These are phyloP conservation scores for Sardina pilchardus DNA, from an alignment of 2,113 vertebrate species.

Conservation along the genomic window DNA sequence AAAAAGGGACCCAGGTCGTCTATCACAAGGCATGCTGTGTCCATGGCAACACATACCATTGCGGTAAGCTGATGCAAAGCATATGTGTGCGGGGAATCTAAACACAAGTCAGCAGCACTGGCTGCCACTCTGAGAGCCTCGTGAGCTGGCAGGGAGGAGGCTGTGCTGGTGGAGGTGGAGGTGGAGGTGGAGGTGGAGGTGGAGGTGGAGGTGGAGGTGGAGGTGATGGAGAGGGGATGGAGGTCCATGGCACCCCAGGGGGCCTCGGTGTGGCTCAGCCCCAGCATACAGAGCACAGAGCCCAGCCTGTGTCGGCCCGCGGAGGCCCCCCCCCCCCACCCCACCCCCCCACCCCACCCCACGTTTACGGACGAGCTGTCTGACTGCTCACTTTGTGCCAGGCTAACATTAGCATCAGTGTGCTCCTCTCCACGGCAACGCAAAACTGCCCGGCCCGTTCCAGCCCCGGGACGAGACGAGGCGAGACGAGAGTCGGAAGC, in stretches of 20 bases:
- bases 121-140: constrained; percentile 6
- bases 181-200: too few species aligned
- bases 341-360: too few species aligned
- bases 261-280: neutral
- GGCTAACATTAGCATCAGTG: neutral
- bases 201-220: too few species aligned
- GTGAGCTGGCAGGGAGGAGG: too few species aligned
- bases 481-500: too few species aligned
- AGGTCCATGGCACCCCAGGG: neutral
- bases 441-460: too few species aligned
- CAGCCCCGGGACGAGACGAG: too few species aligned
- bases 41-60: constrained; percentile 53
- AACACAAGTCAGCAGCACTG: constrained; percentile 44
- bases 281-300: neutral
- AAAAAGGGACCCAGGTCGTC: constrained; percentile 48
- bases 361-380: neutral
- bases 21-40: constrained; percentile 57
- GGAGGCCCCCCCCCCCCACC: neutral
- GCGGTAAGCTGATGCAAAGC: constrained; percentile 55
- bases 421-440: neutral
- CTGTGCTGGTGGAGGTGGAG: neutral
- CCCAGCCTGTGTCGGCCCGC: neutral
- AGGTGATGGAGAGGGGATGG: neutral
- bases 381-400: neutral
- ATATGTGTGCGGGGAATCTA: constrained; percentile 59